These are phyloP conservation scores for Loris lydekkerianus DNA, from an alignment of 2,797 vertebrate species.

Conservation along the genomic window DNA sequence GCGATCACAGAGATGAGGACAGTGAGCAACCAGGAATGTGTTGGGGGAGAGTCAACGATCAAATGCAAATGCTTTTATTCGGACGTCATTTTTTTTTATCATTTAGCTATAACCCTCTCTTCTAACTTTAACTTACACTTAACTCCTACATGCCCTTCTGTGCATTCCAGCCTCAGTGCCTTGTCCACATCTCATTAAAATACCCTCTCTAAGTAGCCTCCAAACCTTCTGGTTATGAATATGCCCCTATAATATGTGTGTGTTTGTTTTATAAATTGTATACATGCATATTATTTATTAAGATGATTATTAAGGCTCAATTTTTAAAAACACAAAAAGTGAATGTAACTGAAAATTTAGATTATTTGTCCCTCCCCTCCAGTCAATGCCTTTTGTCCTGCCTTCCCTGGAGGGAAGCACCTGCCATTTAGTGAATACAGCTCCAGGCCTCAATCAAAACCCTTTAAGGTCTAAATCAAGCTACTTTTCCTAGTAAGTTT, in stretches of 20 bases:
- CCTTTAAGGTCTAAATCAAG: neutral
- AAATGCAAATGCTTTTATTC: neutral
- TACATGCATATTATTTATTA: neutral
- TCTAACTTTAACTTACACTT: neutral
- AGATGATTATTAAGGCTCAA: neutral
- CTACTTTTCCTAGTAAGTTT: neutral
- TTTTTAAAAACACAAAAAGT: constrained; percentile 10
- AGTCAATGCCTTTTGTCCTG: neutral
- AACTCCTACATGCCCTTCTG: neutral
- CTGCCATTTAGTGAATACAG: neutral
- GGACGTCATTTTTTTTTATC: neutral
- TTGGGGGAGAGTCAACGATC: neutral
- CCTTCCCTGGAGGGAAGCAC: neutral
- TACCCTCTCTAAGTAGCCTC: neutral
- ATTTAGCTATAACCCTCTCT: neutral
- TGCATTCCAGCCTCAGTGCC: neutral
- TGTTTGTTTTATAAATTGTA: constrained; percentile 2
- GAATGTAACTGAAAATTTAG: neutral
- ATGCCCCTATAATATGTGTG: neutral
- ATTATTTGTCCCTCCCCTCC: neutral
- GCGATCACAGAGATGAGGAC: neutral
- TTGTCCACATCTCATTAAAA: neutral
- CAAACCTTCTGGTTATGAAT: neutral
- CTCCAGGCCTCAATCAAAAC: neutral
- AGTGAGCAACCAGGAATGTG: neutral